Percentiles rank a stretch among this genome's conserved stretches.
phyloP scores from a whole-genome alignment of 2,888 invertebrate species.

The Lathronympha strigana region DNA sequence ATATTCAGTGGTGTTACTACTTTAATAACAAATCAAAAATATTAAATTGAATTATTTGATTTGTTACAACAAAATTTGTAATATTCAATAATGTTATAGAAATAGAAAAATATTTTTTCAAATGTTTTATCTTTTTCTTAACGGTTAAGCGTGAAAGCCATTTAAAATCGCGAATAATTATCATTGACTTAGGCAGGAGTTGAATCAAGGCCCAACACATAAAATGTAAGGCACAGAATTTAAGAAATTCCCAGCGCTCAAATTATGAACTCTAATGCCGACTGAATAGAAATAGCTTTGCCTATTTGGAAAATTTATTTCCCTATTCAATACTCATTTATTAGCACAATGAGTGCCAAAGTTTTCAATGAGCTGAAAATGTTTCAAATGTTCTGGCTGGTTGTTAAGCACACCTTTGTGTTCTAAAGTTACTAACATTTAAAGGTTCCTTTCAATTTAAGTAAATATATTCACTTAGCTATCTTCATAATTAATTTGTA shows the following conservation, averaged over 20 bases:
- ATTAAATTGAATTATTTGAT: too few species aligned
- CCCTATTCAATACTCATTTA: conserved; percentile 23
- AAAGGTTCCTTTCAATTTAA: neutral
- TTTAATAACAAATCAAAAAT: too few species aligned
- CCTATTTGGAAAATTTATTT: conserved; percentile 31
- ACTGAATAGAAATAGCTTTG: conserved; percentile 29
- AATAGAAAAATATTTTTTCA: too few species aligned
- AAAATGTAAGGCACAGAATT: conserved; percentile 4
- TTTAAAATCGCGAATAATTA: too few species aligned
- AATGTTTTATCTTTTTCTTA: too few species aligned
- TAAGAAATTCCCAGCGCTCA: conserved; percentile 1
- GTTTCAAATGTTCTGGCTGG: neutral
- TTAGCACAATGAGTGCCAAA: conserved; percentile 19
- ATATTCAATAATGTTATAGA: too few species aligned
- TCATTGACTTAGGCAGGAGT: neutral
- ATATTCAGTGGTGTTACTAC: too few species aligned
- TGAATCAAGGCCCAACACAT: neutral
- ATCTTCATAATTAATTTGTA: too few species aligned
- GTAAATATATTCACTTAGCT: neutral
- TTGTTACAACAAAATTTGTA: too few species aligned
- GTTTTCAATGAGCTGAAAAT: conserved; percentile 23
- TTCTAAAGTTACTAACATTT: neutral
- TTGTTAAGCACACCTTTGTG: neutral
- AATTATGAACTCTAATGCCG: conserved; percentile 18
- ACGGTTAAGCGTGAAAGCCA: too few species aligned